These are phyloP conservation scores for Drosophila meridiana DNA, from an alignment of 2,888 invertebrate species.

Conservation along the genomic window DNA sequence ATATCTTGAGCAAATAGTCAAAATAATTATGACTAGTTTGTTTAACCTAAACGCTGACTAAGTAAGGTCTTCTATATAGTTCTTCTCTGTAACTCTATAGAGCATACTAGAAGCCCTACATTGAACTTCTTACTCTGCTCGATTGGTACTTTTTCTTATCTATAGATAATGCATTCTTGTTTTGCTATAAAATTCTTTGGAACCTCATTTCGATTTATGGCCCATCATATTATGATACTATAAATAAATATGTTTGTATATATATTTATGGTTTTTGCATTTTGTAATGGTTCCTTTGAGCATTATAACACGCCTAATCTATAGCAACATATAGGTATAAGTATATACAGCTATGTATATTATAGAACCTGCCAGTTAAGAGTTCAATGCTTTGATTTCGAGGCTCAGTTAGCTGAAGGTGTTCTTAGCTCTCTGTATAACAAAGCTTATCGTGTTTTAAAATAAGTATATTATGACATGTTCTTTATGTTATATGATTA, in stretches of 20 bases:
- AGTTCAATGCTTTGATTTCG: neutral
- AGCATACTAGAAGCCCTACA: neutral
- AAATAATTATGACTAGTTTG: conserved; percentile 7
- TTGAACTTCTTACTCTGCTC: neutral
- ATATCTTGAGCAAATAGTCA: neutral
- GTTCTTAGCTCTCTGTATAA: neutral
- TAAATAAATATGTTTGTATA: neutral
- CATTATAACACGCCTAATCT: neutral
- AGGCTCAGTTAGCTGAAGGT: neutral
- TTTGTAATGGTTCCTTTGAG: neutral
- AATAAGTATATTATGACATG: neutral
- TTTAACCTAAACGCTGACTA: neutral
- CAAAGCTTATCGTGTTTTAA: neutral
- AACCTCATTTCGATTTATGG: conserved; percentile 4
- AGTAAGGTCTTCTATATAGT: neutral
- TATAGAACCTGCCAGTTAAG: neutral
- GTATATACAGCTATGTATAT: neutral
- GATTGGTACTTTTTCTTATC: neutral
- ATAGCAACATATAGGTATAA: neutral
- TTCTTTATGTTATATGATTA: neutral
- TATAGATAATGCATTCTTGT: neutral
- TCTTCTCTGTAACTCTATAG: neutral
- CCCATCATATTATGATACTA: conserved; percentile 2
- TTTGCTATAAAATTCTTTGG: neutral
- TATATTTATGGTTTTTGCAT: neutral